A percentile compares a stretch with the other conserved stretches of the same genome.
Evolutionary conservation across 2,888 invertebrate species (phyloP).

Genomic region (Pinctada fucata): DNA sequence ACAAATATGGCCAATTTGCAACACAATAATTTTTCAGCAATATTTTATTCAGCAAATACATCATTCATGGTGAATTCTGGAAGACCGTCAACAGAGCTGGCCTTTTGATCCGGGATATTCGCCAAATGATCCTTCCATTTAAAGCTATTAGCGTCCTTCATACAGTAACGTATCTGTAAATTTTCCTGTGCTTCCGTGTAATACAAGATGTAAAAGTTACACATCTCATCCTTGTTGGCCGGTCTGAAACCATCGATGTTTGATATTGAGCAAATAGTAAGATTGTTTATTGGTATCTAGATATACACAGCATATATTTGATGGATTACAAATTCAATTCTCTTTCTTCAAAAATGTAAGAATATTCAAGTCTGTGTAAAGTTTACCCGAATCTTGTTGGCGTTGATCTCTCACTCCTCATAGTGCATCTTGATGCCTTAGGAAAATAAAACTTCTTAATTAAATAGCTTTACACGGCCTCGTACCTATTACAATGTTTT

Average conservation of each 20-base stretch:
- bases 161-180: conserved; percentile 58
- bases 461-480: background rate
- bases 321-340: background rate
- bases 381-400: conserved; percentile 59
- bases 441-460: background rate
- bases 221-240: conserved; percentile 71
- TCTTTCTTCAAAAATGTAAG: too few species aligned
- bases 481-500: background rate
- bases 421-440: conserved; percentile 66
- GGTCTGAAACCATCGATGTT: conserved; percentile 47
- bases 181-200: conserved; percentile 61
- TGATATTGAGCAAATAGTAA: background rate
- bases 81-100: conserved; percentile 61
- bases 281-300: background rate
- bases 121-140: conserved; percentile 54
- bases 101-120: conserved; percentile 48
- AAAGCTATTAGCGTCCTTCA: conserved; percentile 56
- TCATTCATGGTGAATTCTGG: conserved; percentile 49
- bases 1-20: too few species aligned
- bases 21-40: too few species aligned
- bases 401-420: conserved; percentile 60
- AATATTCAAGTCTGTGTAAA: too few species aligned
- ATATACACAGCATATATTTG: background rate
- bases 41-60: conserved; percentile 38
- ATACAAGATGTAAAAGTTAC: conserved; percentile 73